Conservation (phyloP, 2,797 vertebrate species). For the Oreortyx pictus region DNA sequence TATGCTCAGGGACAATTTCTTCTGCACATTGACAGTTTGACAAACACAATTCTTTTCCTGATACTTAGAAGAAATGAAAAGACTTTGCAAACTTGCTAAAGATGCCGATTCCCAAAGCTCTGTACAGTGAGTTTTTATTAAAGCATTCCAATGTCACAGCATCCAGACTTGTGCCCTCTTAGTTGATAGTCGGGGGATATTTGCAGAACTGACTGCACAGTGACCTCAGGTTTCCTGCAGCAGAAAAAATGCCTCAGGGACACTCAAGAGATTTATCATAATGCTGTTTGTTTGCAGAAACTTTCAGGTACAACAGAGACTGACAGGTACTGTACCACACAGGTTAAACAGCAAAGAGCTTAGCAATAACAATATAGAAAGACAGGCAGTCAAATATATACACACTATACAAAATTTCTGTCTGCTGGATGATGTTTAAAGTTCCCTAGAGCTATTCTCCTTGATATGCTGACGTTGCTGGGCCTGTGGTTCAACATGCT, state of each 20-base stretch:
- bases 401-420: slow-evolving; percentile 19
- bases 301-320: slow-evolving; percentile 67
- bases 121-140: slow-evolving; percentile 21
- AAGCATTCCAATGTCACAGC: slow-evolving; percentile 28
- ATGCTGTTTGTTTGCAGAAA: slow-evolving; percentile 67
- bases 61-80: slow-evolving; percentile 55
- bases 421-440: slow-evolving; percentile 19
- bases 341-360: slow-evolving; percentile 47
- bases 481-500: slow-evolving; percentile 24
- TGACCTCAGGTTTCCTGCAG: slow-evolving; percentile 67
- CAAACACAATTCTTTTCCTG: neutral
- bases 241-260: slow-evolving; percentile 60
- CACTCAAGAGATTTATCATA: slow-evolving; percentile 69
- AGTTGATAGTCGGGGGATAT: slow-evolving; percentile 69
- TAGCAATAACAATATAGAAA: slow-evolving; percentile 42
- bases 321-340: slow-evolving; percentile 56
- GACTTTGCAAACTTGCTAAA: slow-evolving; percentile 59
- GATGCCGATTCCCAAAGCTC: slow-evolving; percentile 46
- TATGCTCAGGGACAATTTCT: slow-evolving; percentile 45
- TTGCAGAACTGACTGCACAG: slow-evolving; percentile 72
- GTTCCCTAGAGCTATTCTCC: slow-evolving; percentile 32
- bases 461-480: neutral
- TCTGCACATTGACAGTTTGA: slow-evolving; percentile 45
- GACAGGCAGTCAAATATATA: slow-evolving; percentile 49
- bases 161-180: slow-evolving; percentile 33